A percentile compares a stretch with the other conserved stretches of the same genome.
Conservation (phyloP, 2,797 vertebrate species). For the Pseudotriccus pelzelni region DNA sequence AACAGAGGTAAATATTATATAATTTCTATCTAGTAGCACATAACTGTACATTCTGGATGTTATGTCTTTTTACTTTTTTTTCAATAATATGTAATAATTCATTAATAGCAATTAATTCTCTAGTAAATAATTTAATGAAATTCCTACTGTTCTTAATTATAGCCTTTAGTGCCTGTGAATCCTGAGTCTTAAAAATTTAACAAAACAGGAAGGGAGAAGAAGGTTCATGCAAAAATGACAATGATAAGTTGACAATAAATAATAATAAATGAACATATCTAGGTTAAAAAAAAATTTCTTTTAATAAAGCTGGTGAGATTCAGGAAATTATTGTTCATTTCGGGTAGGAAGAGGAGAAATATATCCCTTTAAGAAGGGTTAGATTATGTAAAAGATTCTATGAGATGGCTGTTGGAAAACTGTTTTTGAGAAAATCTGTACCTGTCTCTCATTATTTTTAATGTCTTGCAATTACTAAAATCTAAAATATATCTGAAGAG, state of each 20-base stretch:
- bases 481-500: neutral
- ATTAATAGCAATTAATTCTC: neutral
- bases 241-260: neutral
- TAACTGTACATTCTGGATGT: accelerated
- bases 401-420: neutral
- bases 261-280: neutral
- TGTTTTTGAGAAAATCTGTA: neutral
- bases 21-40: accelerated
- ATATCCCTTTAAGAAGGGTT: accelerated
- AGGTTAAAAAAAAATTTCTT: neutral
- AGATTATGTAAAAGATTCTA: neutral
- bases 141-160: neutral
- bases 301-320: neutral
- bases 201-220: neutral
- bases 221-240: neutral
- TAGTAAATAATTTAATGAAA: neutral
- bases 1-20: neutral
- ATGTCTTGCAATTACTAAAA: neutral
- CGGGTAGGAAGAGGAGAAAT: neutral
- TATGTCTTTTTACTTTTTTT: neutral
- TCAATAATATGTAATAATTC: neutral
- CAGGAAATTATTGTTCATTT: neutral
- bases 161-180: accelerated
- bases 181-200: neutral
- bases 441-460: neutral